Base-by-base conservation (phyloP, 2,797 vertebrate species). In the Cirrhinus mrigala region DNA sequence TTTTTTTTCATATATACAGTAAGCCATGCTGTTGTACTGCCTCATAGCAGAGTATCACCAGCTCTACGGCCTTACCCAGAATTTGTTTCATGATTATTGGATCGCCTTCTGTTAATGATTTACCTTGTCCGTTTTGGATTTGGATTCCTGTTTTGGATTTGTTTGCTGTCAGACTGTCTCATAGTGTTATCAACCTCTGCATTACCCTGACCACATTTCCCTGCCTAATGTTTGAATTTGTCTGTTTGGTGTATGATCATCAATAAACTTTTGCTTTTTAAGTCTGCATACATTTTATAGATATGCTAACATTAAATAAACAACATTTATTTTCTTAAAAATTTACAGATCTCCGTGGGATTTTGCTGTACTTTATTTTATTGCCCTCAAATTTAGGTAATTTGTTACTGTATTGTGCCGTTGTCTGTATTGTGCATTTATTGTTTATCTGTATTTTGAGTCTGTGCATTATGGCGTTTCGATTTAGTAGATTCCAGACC, bases 161-260 rank as follows among this genome's bases (percentile, higher is more conserved):
- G 58, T 60, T 60, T 60, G 58, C n/a, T 60, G 58, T 24, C 1
- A 3, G n/a, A 60, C n/a, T 4, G n/a, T 60, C 58, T 60, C n/a
- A n/a, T n/a, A n/a, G n/a, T 24, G 4, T 60, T 60, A 24, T 60
- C 11, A 24, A 24, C n/a, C 58, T 60, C 58, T 60, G 10, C n/a
- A 24, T 60, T 24, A 60, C 4, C n/a, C n/a, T n/a, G 22, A 54
- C 16, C 16, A 54, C 50, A 54, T 18, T 54, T 54, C 54, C 9
- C 54, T 10, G 8, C 54, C 54, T 58, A n/a, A 58, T 11, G 10
- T 58, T 58, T 94, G 60, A 20, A 90, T 5, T 68, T 58, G 40
- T n/a, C 58, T 12, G 4, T 24, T 14, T 24, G 58, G 10, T 24
- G 58, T 12, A 14, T 14, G n/a, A 24, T 60, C 12, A 2, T 60